Base-by-base conservation (phyloP, 2,113 vertebrate species). In the Acinonyx jubatus region DNA sequence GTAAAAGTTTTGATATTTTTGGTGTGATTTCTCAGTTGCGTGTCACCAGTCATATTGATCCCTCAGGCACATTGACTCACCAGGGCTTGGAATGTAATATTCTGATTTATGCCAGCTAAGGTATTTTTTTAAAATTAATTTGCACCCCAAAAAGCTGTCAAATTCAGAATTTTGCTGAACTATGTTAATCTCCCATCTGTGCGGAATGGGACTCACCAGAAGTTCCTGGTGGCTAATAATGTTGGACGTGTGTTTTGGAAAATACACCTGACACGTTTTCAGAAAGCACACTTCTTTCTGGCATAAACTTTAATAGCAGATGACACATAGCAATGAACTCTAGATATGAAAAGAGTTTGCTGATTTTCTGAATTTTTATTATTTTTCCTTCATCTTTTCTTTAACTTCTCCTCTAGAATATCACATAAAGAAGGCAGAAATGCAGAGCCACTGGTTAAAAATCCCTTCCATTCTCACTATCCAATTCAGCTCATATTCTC, bases 141-240 rank as follows among this genome's bases (percentile, higher is more conserved):
- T 94, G 36, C 4, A 95, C 14, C 11, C 19, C 71, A 0, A 21
- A 57, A 97, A 97, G 16, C 19, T 61, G 78, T 95, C 82, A 92
- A 92, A 91, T 82, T 93, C 36, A 85, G 27, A 73, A 85, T 96
- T 97, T 93, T 97, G 66, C 90, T 82, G 27, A 95, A 36, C 23
- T 88, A 12, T 80, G 36, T 85, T 96, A 78, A 84, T 91, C 38
- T 88, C 31, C 55, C 55, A n/a, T 83, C n/a, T 91, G 61, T 95
- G 45, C 83, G 83, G 61, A 73, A 86, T 68, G n/a, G 7, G n/a
- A 92, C 92, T 87, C 33, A 79, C n/a, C 68, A 73, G 19, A 18
- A 96, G 84, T 71, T 94, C 36, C 31, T 85, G 57, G 25, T 48
- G 84, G 63, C 63, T 97, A 97, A 69, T 92, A 94, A 93, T 33